Evolutionary conservation across 2,888 invertebrate genomes (phyloP), one percentile per base, ranked within the genome.

Genomic region (Zaprionus lineosus): DNA sequence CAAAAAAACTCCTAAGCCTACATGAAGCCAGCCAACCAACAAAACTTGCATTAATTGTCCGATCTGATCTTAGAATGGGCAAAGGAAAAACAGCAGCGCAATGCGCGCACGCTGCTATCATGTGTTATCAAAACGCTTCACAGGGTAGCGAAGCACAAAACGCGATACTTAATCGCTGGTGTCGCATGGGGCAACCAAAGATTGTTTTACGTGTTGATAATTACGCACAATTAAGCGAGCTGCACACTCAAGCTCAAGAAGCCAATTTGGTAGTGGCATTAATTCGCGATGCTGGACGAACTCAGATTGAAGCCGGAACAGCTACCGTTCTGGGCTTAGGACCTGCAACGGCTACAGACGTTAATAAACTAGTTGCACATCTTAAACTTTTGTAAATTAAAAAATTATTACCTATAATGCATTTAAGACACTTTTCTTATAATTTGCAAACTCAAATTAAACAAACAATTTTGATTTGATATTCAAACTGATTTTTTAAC

Each of bases 81-180:
- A 93, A 92, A 87, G 95, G 96, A 3, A 96, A 96, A 91, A 92
- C 93, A 34, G 96, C 95, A 6, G 93, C 95, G 0, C 95, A 95
- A 90, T 95, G 95, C 89, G 93, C 94, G 7, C 96, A 96, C 90
- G 96, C 95, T 0, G 93, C 95, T 1, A 90, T 96, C 5, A 91
- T 92, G 50, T 93, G 95, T 73, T 94, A 93, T 83, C 92, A 93
- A 74, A 90, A 91, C 69, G 90, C 92, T 1, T 88, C 91, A 4
- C 41, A 66, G 9, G 72, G 74, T 2, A 70, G 61, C 12, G 29
- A 44, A 0, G 19, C 52, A 0, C 76, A 79, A 2, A 53, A 44
- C 11, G 56, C 59, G 14, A 71, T 91, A 5, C 86, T 94, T n/a
- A 90, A 91, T 26, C 77, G 90, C 5, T 96, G 96, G 96, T 90